Conservation (phyloP, 2,797 vertebrate genomes). For the Avahi laniger region DNA sequence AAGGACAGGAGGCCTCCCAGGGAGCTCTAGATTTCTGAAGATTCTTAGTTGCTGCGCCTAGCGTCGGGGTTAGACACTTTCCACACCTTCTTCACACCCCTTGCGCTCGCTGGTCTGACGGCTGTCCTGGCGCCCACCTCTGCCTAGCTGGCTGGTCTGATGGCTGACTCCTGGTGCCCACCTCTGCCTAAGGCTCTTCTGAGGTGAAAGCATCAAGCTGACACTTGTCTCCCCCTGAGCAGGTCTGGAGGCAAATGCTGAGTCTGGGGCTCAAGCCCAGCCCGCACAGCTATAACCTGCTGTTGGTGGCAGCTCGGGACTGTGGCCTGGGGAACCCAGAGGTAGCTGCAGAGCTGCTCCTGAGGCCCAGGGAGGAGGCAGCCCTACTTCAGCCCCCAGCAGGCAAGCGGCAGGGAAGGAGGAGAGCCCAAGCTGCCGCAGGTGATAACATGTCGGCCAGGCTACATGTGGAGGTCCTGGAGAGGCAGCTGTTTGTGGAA, state of each 20-base stretch:
- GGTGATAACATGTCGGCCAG: neutral
- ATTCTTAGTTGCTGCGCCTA: neutral
- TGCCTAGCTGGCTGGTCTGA: neutral
- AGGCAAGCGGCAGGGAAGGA: neutral
- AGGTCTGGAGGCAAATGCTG: conserved; percentile 97
- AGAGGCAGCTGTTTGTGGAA: conserved; percentile 87
- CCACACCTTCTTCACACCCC: neutral
- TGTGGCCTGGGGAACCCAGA: conserved; percentile 90
- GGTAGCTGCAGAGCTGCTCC: conserved; percentile 86
- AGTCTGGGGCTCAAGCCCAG: conserved; percentile 88
- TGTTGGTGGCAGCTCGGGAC: conserved; percentile 91
- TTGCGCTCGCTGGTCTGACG: neutral
- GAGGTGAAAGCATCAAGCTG: neutral
- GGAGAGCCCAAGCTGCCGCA: neutral
- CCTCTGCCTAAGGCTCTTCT: neutral
- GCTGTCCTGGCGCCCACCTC: neutral
- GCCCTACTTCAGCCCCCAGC: conserved; percentile 38
- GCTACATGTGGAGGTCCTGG: conserved; percentile 88
- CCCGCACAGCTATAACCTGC: conserved; percentile 90
- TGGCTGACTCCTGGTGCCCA: rapidly evolving
- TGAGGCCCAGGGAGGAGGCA: conserved; percentile 61
- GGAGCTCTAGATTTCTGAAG: neutral
- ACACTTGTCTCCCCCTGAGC: conserved; percentile 35
- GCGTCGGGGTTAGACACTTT: neutral
- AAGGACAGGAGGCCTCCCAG: neutral